A percentile compares a stretch with the other conserved stretches of the same genome.
Conservation (phyloP, 2,113 vertebrate species). For the Myiagra hebetior region DNA sequence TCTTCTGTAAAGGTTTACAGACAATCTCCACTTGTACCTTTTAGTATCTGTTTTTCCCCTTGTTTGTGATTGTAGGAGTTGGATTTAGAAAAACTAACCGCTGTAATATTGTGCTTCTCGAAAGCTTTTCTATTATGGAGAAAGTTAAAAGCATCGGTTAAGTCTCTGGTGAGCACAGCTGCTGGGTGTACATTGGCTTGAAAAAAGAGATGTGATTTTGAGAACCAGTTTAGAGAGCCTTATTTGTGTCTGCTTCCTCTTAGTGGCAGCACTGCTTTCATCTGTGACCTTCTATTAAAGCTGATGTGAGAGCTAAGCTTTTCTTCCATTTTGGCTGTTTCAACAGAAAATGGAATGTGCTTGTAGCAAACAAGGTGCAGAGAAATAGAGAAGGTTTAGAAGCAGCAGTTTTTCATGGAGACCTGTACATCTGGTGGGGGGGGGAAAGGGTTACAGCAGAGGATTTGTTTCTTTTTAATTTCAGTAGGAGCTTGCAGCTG, state of each 20-base stretch:
- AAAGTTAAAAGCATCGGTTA: conserved; percentile 35
- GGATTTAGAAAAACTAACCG: not conserved
- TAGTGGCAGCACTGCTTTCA: conserved; percentile 43
- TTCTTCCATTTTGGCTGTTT: conserved; percentile 48
- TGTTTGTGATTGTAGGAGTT: not conserved
- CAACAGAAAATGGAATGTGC: conserved; percentile 10
- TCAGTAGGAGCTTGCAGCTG: not conserved
- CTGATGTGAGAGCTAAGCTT: conserved; percentile 31
- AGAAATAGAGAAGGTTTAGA: not conserved
- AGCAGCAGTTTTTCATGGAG: not conserved
- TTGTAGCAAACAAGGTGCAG: not conserved
- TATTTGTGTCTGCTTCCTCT: conserved; percentile 37
- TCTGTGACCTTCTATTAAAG: conserved; percentile 42
- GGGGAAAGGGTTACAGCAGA: not conserved
- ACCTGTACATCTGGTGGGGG: not conserved
- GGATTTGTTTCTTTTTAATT: not conserved
- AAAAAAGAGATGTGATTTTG: not conserved
- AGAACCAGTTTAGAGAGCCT: conserved; percentile 8
- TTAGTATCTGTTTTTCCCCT: not conserved
- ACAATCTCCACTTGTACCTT: conserved; percentile 37
- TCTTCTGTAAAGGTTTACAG: not conserved
- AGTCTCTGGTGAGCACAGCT: conserved; percentile 20
- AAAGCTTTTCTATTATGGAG: conserved; percentile 21
- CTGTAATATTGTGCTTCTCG: not conserved
- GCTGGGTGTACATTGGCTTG: not conserved